phyloP scores from a whole-genome alignment of 1,140 invertebrate species.

The Mya arenaria region DNA sequence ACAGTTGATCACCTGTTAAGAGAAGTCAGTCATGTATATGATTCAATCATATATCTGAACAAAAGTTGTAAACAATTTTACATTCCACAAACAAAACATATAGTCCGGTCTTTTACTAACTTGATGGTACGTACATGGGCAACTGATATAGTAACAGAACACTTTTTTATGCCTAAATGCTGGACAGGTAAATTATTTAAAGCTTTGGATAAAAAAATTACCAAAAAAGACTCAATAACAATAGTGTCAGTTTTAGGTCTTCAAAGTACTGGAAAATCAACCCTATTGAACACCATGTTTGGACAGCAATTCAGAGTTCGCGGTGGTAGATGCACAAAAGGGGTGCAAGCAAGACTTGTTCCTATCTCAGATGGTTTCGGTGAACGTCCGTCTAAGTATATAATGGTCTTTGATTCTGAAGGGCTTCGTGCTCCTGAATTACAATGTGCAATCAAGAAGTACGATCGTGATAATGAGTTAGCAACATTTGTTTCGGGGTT shows the following conservation, averaged over 20 bases:
- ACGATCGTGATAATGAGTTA: constrained; percentile 37
- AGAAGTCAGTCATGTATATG: too few relatives aligned
- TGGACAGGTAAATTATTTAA: too few relatives aligned
- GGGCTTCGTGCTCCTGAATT: constrained; percentile 18
- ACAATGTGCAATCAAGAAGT: background rate
- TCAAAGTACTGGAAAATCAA: background rate
- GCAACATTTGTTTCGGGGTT: constrained; percentile 49
- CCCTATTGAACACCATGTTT: background rate
- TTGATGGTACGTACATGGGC: too few relatives aligned
- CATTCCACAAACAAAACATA: too few relatives aligned
- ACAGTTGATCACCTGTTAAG: too few relatives aligned
- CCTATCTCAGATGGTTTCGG: background rate
- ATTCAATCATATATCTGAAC: too few relatives aligned
- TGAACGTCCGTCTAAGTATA: background rate
- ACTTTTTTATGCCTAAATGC: too few relatives aligned
- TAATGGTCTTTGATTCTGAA: constrained; percentile 43
- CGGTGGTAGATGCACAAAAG: background rate
- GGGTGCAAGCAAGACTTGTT: background rate
- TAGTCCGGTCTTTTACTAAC: too few relatives aligned
- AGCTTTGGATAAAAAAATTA: too few relatives aligned
- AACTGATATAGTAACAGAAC: too few relatives aligned
- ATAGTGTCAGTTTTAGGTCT: background rate
- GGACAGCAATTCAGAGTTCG: background rate
- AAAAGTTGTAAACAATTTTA: too few relatives aligned
- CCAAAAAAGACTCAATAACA: too few relatives aligned